phyloP scores from a whole-genome alignment of 2,888 invertebrate species.

The Entomobrya proxima region DNA sequence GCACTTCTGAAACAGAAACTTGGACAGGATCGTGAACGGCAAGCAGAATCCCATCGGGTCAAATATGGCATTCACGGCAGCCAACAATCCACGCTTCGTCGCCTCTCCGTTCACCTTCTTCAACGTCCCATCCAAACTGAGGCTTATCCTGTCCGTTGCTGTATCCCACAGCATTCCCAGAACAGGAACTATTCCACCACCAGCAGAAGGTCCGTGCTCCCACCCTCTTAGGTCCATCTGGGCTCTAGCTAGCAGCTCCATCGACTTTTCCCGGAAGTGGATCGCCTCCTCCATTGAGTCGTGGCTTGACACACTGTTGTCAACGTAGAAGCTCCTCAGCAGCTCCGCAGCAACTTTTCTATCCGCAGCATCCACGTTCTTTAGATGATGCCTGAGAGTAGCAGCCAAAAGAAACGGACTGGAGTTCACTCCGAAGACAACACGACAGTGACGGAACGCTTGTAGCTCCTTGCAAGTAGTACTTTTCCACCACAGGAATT shows the following conservation, averaged over 20 bases:
- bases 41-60: background rate
- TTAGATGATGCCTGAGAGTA: background rate
- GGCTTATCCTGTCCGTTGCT: background rate
- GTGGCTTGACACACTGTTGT: background rate
- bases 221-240: constrained; percentile 12
- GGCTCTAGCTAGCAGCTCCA: background rate
- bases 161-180: background rate
- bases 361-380: background rate
- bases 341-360: background rate
- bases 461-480: background rate
- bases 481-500: constrained; percentile 8
- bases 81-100: background rate
- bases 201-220: background rate
- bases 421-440: background rate
- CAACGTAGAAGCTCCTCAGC: background rate
- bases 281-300: background rate
- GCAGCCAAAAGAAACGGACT: constrained; percentile 9
- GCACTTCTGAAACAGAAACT: background rate
- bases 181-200: background rate
- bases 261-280: background rate
- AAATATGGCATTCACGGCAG: background rate
- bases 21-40: background rate
- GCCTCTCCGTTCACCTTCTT: background rate
- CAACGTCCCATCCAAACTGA: background rate
- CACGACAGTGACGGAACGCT: background rate